Conservation (phyloP, 2,797 vertebrate genomes). For the Propithecus deckenii region DNA sequence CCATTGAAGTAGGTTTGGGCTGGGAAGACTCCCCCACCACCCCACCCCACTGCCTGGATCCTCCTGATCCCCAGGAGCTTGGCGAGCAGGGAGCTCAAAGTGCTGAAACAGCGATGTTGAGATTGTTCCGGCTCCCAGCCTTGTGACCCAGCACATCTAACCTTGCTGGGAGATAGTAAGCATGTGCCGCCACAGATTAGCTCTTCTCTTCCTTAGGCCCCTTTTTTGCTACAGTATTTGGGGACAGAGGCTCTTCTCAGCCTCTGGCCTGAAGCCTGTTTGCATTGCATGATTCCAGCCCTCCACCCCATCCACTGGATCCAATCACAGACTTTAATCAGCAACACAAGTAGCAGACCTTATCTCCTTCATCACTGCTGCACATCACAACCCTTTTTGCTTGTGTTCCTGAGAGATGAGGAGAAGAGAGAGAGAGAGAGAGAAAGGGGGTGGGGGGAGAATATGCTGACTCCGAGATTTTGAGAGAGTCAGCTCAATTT, state of each 20-base stretch:
- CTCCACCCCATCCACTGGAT: neutral
- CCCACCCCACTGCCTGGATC: neutral
- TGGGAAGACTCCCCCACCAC: neutral
- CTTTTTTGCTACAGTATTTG: neutral
- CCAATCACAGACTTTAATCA: neutral
- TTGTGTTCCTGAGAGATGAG: neutral
- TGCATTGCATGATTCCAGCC: neutral
- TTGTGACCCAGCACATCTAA: neutral
- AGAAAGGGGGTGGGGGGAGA: neutral
- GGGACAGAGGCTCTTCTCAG: neutral
- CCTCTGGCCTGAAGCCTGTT: neutral
- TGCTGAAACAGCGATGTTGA: neutral
- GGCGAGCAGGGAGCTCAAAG: neutral
- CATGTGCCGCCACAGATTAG: neutral
- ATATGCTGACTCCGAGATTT: neutral
- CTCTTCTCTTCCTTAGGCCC: neutral
- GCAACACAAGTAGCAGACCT: neutral
- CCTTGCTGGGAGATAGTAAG: neutral
- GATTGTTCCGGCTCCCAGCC: neutral
- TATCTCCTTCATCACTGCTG: neutral
- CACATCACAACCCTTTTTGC: neutral
- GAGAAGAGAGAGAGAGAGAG: neutral
- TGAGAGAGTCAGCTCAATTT: neutral
- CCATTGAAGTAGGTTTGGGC: slow-evolving; percentile 62
- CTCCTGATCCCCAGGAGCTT: neutral